Evolutionary conservation across 1,140 invertebrate species (phyloP).

Genomic region (Ips typographus): DNA sequence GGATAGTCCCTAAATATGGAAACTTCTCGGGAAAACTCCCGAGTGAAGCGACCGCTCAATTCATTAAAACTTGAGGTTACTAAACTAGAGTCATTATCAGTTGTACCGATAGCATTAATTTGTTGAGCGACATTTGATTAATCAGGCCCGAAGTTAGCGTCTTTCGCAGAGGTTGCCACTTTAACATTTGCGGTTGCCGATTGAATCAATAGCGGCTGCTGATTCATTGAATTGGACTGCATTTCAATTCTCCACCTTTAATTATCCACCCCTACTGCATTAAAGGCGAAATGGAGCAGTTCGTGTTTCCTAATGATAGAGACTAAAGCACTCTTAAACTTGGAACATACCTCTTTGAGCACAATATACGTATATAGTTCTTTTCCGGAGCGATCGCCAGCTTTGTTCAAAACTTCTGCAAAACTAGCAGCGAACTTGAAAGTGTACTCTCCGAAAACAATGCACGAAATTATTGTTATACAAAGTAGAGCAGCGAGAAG

Average conservation of each 20-base stretch:
- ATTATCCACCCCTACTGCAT: no score
- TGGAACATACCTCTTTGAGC: background rate
- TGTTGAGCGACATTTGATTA: conserved; percentile 13
- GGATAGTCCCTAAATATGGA: background rate
- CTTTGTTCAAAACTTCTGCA: conserved; percentile 11
- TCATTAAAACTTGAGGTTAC: conserved; percentile 3
- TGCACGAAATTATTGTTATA: conserved; percentile 15
- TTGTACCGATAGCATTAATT: conserved; percentile 8
- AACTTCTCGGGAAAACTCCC: background rate
- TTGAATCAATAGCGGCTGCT: no score
- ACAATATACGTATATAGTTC: background rate
- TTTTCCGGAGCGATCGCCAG: background rate
- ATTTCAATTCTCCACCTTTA: no score
- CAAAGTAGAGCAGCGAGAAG: conserved; percentile 17
- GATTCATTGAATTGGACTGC: no score
- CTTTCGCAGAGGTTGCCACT: background rate
- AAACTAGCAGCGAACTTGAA: conserved; percentile 4
- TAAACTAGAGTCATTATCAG: conserved; percentile 8
- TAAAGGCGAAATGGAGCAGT: no score
- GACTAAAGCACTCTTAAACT: background rate
- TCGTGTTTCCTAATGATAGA: no score
- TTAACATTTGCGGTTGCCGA: background rate
- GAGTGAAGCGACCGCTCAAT: conserved; percentile 8
- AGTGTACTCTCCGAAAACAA: conserved; percentile 12
- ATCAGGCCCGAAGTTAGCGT: conserved; percentile 4